phyloP scores from a whole-genome alignment of 1,140 invertebrate species.

The Dendroctonus valens region DNA sequence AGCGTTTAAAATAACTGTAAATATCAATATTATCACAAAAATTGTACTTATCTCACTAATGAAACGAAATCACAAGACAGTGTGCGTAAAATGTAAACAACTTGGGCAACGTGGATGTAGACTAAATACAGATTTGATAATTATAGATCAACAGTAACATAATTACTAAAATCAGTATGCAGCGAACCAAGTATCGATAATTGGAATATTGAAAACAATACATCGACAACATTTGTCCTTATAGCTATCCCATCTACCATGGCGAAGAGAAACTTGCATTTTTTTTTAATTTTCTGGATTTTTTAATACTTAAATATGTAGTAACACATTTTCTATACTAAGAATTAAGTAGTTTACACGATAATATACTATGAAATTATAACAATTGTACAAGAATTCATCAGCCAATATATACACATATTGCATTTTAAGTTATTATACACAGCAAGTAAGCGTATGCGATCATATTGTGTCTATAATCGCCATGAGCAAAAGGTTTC shows the following conservation, averaged over 20 bases:
- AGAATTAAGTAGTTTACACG: slow-evolving; percentile 38
- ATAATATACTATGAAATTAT: slow-evolving; percentile 51
- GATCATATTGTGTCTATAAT: slow-evolving; percentile 26
- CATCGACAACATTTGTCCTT: slow-evolving; percentile 14
- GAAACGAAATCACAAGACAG: slow-evolving; percentile 24
- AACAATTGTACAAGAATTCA: slow-evolving; percentile 49
- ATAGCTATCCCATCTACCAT: slow-evolving; percentile 14
- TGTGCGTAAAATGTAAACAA: slow-evolving; percentile 34
- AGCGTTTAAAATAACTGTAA: slow-evolving; percentile 28
- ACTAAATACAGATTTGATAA: neutral
- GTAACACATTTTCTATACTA: slow-evolving; percentile 43
- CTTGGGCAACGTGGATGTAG: neutral
- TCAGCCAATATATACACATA: slow-evolving; percentile 49
- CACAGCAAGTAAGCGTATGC: slow-evolving; percentile 50
- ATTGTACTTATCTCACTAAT: slow-evolving; percentile 37
- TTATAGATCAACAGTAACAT: too few species aligned
- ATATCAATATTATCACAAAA: slow-evolving; percentile 35
- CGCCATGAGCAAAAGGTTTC: slow-evolving; percentile 48
- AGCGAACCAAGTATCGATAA: neutral
- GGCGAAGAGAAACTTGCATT: slow-evolving; percentile 29
- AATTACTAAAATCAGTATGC: neutral
- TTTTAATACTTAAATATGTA: slow-evolving; percentile 39
- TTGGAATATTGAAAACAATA: slow-evolving; percentile 4
- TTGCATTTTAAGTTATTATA: slow-evolving; percentile 50
- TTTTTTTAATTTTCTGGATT: slow-evolving; percentile 31